Conservation (phyloP, 2,113 vertebrate genomes). For the Dascyllus trimaculatus region DNA sequence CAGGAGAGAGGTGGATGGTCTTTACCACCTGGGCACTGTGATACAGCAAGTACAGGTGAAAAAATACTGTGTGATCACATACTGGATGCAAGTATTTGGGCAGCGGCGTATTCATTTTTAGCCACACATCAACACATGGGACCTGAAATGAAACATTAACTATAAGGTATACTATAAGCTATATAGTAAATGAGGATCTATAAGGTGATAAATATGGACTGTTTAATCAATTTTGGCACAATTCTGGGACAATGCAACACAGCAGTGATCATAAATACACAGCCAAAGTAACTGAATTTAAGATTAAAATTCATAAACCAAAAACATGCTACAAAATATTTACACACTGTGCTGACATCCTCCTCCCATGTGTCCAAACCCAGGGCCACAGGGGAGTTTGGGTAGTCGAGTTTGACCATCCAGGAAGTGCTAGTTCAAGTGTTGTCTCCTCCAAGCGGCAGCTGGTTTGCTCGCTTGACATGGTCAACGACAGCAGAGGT, state of each 20-base stretch:
- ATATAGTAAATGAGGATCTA: too few relatives aligned
- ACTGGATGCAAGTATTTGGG: neutral
- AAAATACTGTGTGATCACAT: neutral
- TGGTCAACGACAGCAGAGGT: conserved; percentile 79
- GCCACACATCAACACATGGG: neutral
- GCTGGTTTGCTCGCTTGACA: conserved; percentile 83
- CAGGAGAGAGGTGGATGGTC: conserved; percentile 85
- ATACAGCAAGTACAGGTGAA: conserved; percentile 85
- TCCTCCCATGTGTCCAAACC: conserved; percentile 30
- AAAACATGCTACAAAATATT: neutral
- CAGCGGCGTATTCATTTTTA: neutral
- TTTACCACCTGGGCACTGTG: conserved; percentile 88
- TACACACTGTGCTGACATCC: neutral
- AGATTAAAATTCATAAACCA: too few relatives aligned
- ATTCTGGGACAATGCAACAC: too few relatives aligned
- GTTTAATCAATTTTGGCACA: too few relatives aligned
- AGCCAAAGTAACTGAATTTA: too few relatives aligned
- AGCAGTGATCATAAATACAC: too few relatives aligned
- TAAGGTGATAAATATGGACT: too few relatives aligned
- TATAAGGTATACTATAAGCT: too few relatives aligned
- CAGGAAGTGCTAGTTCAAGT: conserved; percentile 29
- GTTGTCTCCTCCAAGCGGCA: conserved; percentile 67
- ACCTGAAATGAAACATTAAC: neutral
- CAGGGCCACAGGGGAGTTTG: conserved; percentile 83
- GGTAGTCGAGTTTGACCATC: conserved; percentile 86